phyloP scores from a whole-genome alignment of 2,113 vertebrate genomes.

The Cynopterus brachyotis region DNA sequence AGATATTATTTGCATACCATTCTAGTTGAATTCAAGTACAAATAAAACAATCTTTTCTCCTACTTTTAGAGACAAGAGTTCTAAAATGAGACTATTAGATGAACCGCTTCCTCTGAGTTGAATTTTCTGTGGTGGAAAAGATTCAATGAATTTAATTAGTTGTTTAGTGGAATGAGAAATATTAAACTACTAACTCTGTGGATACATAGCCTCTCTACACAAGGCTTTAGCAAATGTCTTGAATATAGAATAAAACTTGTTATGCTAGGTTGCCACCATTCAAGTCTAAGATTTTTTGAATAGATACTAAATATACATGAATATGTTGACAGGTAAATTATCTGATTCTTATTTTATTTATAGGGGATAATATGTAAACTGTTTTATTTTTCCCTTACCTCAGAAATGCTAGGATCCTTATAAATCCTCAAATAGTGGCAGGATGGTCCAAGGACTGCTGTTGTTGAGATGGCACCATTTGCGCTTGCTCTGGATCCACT shows the following conservation, averaged over 20 bases:
- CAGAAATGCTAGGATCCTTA: not conserved
- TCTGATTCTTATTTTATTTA: not conserved
- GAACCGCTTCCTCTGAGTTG: not conserved
- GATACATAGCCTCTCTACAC: not conserved
- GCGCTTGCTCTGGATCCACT: not conserved
- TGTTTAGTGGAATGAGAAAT: not conserved
- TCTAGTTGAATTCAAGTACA: not conserved
- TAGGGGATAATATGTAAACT: not conserved
- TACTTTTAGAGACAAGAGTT: not conserved
- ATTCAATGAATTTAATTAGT: constrained; percentile 17
- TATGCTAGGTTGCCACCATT: not conserved
- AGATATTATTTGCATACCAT: not conserved
- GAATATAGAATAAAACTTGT: constrained; percentile 18
- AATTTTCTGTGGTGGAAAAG: not conserved
- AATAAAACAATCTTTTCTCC: not conserved
- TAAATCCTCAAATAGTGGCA: not conserved
- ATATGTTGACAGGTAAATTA: not conserved
- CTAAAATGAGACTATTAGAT: not conserved
- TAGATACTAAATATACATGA: not conserved
- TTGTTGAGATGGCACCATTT: not conserved
- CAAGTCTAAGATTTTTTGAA: not conserved
- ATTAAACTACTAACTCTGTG: not conserved
- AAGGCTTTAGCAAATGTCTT: not conserved
- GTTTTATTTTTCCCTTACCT: not conserved
- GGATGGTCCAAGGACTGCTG: not conserved